Percentiles rank a stretch among this genome's conserved stretches.
These are phyloP conservation scores for Gila robusta DNA, from an alignment of 2,797 vertebrate species.

Conservation along the genomic window DNA sequence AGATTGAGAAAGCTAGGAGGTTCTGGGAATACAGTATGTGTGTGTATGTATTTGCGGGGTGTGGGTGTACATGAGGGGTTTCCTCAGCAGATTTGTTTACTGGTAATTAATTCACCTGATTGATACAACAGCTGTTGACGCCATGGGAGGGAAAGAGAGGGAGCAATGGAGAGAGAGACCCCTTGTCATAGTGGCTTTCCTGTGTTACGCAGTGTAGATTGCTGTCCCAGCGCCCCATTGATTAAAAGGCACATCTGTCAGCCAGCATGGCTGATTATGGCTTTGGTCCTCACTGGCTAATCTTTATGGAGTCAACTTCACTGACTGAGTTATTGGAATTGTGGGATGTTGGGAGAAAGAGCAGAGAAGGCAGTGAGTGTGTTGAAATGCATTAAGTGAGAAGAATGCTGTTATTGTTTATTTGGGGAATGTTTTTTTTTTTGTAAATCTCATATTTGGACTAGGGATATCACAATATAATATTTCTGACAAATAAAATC, in stretches of 20 bases:
- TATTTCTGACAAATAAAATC: not conserved
- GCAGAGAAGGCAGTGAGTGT: conserved; percentile 35
- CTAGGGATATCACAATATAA: too few species aligned
- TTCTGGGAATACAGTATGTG: conserved; percentile 33
- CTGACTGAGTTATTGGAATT: conserved; percentile 41
- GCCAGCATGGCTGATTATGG: conserved; percentile 51
- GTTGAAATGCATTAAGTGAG: conserved; percentile 9
- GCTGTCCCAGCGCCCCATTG: conserved; percentile 43
- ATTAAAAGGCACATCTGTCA: conserved; percentile 63
- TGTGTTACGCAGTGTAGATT: conserved; percentile 31
- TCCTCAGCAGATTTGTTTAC: conserved; percentile 82
- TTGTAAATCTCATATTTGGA: not conserved
- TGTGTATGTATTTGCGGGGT: not conserved
- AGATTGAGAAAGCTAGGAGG: conserved; percentile 53
- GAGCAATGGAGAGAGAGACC: conserved; percentile 60
- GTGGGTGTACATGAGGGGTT: conserved; percentile 68
- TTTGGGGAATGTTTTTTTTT: conserved; percentile 60
- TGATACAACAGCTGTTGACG: conserved; percentile 80
- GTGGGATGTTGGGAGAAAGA: conserved; percentile 31
- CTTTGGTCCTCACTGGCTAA: conserved; percentile 44
- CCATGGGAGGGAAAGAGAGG: conserved; percentile 68
- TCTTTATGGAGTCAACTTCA: conserved; percentile 50
- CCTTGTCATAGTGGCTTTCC: conserved; percentile 47
- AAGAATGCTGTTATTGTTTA: conserved; percentile 36
- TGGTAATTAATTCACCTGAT: conserved; percentile 84